These are phyloP conservation scores for Littorina saxatilis DNA, from an alignment of 1,140 invertebrate species.

Conservation along the genomic window DNA sequence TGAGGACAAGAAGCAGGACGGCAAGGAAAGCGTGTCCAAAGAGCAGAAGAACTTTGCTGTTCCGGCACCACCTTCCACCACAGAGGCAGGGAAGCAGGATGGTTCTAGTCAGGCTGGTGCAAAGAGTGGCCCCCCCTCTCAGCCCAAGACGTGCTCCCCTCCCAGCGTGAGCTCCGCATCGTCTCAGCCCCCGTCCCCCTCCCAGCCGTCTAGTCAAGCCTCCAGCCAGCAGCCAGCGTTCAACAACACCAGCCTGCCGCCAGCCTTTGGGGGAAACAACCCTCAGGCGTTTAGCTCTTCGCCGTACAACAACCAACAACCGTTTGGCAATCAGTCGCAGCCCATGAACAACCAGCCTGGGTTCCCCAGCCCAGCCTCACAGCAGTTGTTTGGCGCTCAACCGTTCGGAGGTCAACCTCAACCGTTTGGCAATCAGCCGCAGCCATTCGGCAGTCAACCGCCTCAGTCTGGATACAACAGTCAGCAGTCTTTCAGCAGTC, in stretches of 20 bases:
- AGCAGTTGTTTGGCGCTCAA: not conserved
- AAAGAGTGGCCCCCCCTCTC: not conserved
- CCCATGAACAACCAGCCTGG: not conserved
- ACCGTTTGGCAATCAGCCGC: not conserved
- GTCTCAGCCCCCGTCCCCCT: not conserved
- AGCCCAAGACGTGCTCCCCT: not conserved
- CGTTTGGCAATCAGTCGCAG: not conserved
- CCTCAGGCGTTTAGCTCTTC: not conserved
- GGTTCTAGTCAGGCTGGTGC: conserved; percentile 8
- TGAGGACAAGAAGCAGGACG: not conserved
- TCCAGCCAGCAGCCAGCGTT: not conserved
- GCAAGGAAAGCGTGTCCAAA: not conserved
- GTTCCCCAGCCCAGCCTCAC: not conserved
- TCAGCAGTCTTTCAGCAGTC: conserved; percentile 2
- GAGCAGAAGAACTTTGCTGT: conserved; percentile 1
- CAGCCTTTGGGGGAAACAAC: not conserved
- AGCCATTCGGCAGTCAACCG: conserved; percentile 1
- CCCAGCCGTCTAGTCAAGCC: not conserved
- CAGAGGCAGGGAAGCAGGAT: not conserved
- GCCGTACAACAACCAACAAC: not conserved
- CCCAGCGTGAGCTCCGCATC: not conserved
- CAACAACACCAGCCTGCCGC: not conserved
- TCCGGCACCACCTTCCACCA: not conserved
- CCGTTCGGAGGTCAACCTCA: not conserved
- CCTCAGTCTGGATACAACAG: not conserved